Percentiles rank a stretch among this genome's conserved stretches.
Conservation (phyloP, 2,888 invertebrate species). For the Drosophila macrothrix region DNA sequence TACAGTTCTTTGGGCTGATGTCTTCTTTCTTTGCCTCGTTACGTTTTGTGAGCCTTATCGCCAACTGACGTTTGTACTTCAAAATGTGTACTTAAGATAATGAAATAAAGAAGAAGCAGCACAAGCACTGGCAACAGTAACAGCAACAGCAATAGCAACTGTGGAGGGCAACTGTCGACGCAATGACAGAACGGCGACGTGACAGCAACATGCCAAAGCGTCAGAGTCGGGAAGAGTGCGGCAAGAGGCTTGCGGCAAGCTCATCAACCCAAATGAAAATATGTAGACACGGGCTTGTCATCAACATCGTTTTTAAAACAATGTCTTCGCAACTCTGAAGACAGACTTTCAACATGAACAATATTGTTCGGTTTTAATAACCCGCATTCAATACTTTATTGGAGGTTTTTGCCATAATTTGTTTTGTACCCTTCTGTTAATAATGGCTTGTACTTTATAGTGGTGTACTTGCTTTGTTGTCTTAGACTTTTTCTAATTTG, state of each 20-base stretch:
- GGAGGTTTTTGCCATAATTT: neutral
- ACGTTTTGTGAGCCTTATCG: slow-evolving; percentile 66
- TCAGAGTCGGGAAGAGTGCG: slow-evolving; percentile 26
- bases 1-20: slow-evolving; percentile 41
- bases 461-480: neutral
- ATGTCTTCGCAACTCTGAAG: slow-evolving; percentile 31
- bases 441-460: neutral
- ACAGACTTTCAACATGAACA: slow-evolving; percentile 37
- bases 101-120: slow-evolving; percentile 52
- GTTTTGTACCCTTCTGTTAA: neutral
- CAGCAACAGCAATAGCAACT: slow-evolving; percentile 8
- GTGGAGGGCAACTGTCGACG: slow-evolving; percentile 27
- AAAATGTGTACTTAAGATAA: slow-evolving; percentile 82
- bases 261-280: slow-evolving; percentile 37
- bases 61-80: slow-evolving; percentile 81
- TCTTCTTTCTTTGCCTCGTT: slow-evolving; percentile 65
- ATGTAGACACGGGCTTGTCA: slow-evolving; percentile 56
- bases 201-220: slow-evolving; percentile 32
- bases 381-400: neutral
- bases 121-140: slow-evolving; percentile 11
- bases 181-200: slow-evolving; percentile 31
- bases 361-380: slow-evolving; percentile 12
- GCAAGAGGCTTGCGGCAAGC: slow-evolving; percentile 24
- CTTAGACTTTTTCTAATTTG: neutral
- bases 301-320: slow-evolving; percentile 22